Base-by-base conservation (phyloP, 2,113 vertebrate species). In the Nyctereutes procyonoides region DNA sequence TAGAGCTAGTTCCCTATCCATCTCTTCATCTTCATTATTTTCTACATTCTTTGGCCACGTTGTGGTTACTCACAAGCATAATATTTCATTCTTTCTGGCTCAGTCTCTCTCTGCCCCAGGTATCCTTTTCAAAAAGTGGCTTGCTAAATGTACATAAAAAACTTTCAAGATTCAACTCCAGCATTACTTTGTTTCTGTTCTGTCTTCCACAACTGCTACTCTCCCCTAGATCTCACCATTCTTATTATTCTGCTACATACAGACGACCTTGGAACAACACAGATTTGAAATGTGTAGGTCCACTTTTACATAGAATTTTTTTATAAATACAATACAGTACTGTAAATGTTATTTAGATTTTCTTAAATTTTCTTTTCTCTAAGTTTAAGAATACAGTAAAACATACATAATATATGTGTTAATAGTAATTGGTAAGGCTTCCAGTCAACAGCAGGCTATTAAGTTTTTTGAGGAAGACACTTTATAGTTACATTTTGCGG, bases 81-180 rank as follows among this genome's bases (percentile, higher is more conserved):
- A 5, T 63, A 81, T 30, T 81, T 90, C 43, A 80, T 38, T 79
- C 28, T 83, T 87, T 97, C 71, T 89, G 48, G 79, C 32, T 96
- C 71, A 60, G 19, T 89, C 51, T 28, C 11, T 43, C 80, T 85
- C 71, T 81, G 6, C 15, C n/a, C 85, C 16, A 26, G 48, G 17
- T 88, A 88, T 32, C 16, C 67, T 67, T 88, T 14, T 69, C 26
- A 96, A n/a, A 80, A 95, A 35, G 4, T 58, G 14, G 24, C 30
- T 62, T 90, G 10, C 19, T 38, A 81, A 88, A 90, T 84, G 90
- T 81, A 71, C 69, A 43, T 71, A 12, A 81, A 17, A 95, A 80
- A 95, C 22, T 80, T 93, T 35, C 14, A 90, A 92, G 38, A 92
- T 71, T 89, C 63, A 71, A 88, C 30, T 92, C 55, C 76, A 88